Percentiles rank a stretch among this genome's conserved stretches.
These are phyloP conservation scores for Psophia crepitans DNA, from an alignment of 2,113 vertebrate genomes.

Conservation along the genomic window DNA sequence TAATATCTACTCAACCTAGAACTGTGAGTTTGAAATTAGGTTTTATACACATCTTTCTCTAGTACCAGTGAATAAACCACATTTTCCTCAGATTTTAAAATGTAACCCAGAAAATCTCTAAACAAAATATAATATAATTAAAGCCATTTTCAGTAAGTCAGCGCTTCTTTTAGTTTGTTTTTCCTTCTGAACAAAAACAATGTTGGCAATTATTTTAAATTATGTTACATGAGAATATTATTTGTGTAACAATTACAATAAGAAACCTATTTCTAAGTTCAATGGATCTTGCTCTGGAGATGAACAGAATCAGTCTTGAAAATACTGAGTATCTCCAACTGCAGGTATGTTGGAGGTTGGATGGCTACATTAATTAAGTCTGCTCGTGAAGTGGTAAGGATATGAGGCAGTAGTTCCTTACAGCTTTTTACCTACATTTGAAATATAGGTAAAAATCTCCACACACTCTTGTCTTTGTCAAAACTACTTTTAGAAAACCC, in stretches of 20 bases:
- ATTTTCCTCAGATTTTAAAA: slow-evolving; percentile 23
- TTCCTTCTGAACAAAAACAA: slow-evolving; percentile 66
- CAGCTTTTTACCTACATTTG: not conserved
- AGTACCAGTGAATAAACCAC: not conserved
- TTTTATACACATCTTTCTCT: not conserved
- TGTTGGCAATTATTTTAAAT: slow-evolving; percentile 78
- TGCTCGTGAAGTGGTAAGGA: not conserved
- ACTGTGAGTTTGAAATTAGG: not conserved
- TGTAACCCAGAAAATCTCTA: slow-evolving; percentile 42
- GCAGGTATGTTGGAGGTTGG: not conserved
- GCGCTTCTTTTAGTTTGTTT: slow-evolving; percentile 70
- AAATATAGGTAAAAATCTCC: not conserved
- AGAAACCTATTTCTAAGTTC: too few relatives aligned
- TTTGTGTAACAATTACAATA: slow-evolving; percentile 77
- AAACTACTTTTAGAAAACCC: not conserved
- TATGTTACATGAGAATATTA: slow-evolving; percentile 75
- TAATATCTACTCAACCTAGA: not conserved
- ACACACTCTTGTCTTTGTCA: not conserved
- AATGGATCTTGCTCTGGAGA: slow-evolving; percentile 54
- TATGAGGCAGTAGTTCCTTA: not conserved
- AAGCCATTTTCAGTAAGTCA: slow-evolving; percentile 71
- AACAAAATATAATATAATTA: slow-evolving; percentile 71
- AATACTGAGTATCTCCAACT: not conserved
- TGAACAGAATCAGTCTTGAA: slow-evolving; percentile 31
- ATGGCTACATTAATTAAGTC: not conserved